A percentile compares a stretch with the other conserved stretches of the same genome.
These are phyloP conservation scores for Lichenostomus cassidix DNA, from an alignment of 2,113 vertebrate species.

Conservation along the genomic window DNA sequence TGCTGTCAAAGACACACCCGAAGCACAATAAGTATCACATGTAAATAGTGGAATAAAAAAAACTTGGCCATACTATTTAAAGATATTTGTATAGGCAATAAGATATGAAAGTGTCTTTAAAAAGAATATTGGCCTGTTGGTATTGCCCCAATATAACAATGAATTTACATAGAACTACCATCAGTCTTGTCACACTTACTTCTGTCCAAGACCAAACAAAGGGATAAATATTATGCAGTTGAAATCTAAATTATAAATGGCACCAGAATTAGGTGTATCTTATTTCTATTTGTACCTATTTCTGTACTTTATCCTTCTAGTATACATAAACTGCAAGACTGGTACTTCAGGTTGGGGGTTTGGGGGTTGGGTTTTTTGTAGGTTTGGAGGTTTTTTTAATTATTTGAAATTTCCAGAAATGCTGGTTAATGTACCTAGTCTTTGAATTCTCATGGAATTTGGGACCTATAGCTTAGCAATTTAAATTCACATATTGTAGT, in stretches of 20 bases:
- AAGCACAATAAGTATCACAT: background rate
- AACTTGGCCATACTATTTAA: fast-evolving
- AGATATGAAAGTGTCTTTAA: background rate
- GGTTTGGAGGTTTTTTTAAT: background rate
- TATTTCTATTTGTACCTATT: background rate
- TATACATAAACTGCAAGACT: background rate
- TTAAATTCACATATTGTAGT: slow-evolving; percentile 31
- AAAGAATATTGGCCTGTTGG: background rate
- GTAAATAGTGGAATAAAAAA: background rate
- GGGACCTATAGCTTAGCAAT: background rate
- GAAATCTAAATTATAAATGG: background rate
- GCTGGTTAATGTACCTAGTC: background rate
- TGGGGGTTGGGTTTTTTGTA: background rate
- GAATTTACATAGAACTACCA: background rate
- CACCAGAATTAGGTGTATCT: background rate
- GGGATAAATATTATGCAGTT: background rate
- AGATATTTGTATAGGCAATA: background rate
- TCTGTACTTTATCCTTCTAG: background rate
- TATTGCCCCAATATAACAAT: background rate
- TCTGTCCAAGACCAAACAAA: background rate
- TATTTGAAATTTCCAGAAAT: background rate
- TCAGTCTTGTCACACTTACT: background rate
- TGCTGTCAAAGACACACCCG: background rate
- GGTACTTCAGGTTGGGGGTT: background rate
- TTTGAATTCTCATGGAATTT: background rate